Conservation (phyloP, 2,888 invertebrate genomes). For the Argyra leucocephala region DNA sequence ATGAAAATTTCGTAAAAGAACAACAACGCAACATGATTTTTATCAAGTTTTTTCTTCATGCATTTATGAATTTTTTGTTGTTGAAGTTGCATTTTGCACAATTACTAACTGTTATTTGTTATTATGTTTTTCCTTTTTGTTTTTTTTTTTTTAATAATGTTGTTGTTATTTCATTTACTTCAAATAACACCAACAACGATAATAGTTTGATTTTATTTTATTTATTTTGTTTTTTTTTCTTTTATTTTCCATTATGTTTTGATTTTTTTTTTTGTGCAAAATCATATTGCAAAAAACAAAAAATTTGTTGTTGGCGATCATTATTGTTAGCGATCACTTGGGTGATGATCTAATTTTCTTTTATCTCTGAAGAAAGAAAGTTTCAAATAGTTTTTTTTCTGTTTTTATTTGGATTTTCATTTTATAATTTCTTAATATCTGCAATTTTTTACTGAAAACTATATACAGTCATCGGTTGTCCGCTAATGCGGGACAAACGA, state of each 20-base stretch:
- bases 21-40: background rate
- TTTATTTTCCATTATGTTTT: background rate
- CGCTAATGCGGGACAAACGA: background rate
- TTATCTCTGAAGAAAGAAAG: background rate
- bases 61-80: conserved; percentile 2
- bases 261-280: background rate
- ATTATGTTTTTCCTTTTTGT: background rate
- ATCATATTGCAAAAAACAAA: background rate
- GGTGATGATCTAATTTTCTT: background rate
- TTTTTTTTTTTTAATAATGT: background rate
- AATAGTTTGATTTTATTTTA: background rate
- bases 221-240: background rate
- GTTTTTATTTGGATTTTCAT: background rate
- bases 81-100: background rate
- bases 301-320: background rate
- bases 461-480: conserved; percentile 5
- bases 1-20: no score
- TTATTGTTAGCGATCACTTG: background rate
- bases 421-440: background rate
- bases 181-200: background rate
- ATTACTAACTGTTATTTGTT: background rate
- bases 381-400: background rate
- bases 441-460: background rate
- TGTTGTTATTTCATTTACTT: no score
- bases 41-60: background rate